Evolutionary conservation across 23 tunicate species (phyloP), one percentile per base, ranked within the genome.

Genomic region (Trididemnum nubilum): DNA sequence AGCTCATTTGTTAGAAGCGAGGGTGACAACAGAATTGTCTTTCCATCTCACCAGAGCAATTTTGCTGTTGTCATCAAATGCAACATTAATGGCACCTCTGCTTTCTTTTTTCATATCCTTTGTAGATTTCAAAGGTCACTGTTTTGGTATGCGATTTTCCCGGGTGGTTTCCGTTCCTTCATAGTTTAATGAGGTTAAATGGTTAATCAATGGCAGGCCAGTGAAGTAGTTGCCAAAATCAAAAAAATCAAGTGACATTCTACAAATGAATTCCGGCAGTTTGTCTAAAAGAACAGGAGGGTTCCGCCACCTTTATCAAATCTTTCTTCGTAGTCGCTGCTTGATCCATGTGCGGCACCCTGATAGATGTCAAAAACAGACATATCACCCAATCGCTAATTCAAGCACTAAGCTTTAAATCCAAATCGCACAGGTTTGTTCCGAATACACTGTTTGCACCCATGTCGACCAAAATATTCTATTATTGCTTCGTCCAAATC

Each of bases 381-480:
- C 29, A 61, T 4, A 61, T 61, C 15, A 21, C 67, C 27, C 15
- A 12, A 4, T 21, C 29, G 29, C 5, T 21, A 21, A 26, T 61
- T 61, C 67, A 61, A 22, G 26, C 67, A 61, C 67, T 26, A 61
- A 61, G 29, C 67, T 22, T 61, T 61, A 22, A 21, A 25, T n/a
- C 67, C 67, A 61, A 61, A 61, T 25, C 67, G 15, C 29, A 61
- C 29, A 21, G 67, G 67, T 61, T 61, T 61, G 29, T 61, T 61
- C n/a, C 67, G 15, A 12, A 61, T 61, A 61, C 67, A 21, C 33
- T 67, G 74, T 33, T 67, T 67, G 38, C 38, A 33, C 5, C 74
- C 38, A n/a, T 33, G 74, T 38, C n/a, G 18, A 4, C 74, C 74
- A 67, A 67, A 67, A 67, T 67, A 67, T 24, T 31, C 38, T 2